Conservation (phyloP, 2,888 invertebrate genomes). For the Microplitis manilae region DNA sequence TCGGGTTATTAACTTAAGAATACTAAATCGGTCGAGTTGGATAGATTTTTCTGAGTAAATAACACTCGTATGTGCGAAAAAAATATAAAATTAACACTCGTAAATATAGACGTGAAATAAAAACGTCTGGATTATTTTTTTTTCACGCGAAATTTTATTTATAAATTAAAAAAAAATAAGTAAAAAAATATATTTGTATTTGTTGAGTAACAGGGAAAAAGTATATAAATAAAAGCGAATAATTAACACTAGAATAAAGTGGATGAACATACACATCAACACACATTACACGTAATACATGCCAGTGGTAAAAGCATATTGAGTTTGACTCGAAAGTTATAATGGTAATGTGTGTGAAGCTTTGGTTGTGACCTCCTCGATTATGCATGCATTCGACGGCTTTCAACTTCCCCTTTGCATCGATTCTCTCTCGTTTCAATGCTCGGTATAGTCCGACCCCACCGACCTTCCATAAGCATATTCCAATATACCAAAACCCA, state of each 20-base stretch:
- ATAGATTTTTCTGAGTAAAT: background rate
- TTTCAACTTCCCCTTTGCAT: constrained; percentile 37
- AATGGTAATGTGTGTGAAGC: constrained; percentile 18
- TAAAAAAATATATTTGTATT: background rate
- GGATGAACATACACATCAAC: background rate
- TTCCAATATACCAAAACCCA: background rate
- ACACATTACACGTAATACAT: background rate
- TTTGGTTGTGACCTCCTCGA: constrained; percentile 50
- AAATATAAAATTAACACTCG: background rate
- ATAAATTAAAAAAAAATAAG: background rate
- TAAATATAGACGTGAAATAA: background rate
- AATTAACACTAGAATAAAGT: background rate
- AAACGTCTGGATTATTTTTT: background rate
- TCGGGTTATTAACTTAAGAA: no score
- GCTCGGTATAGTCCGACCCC: background rate
- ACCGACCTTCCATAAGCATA: background rate
- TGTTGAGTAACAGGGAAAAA: background rate
- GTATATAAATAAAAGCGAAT: background rate
- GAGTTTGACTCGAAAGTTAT: background rate
- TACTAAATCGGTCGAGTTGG: background rate
- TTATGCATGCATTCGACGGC: constrained; percentile 50
- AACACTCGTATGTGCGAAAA: background rate
- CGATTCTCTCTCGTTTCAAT: constrained; percentile 18
- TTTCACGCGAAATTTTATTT: background rate
- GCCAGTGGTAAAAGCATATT: constrained; percentile 1